Conservation (phyloP, 2,797 vertebrate species). For the Rhincodon typus region DNA sequence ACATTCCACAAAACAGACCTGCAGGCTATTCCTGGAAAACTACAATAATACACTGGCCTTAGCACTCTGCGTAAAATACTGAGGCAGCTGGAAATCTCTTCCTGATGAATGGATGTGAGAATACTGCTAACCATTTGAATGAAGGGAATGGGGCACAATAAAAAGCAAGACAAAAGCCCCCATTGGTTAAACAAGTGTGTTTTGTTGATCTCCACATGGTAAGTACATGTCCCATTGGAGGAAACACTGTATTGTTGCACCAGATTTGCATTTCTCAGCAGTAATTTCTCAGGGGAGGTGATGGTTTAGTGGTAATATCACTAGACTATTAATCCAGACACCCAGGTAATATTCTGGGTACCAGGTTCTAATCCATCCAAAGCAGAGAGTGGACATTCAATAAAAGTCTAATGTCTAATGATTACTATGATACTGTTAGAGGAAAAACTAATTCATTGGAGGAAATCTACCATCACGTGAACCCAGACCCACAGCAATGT, state of each 20-base stretch:
- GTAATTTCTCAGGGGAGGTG: no score
- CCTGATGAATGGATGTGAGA: background rate
- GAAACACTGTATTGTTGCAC: background rate
- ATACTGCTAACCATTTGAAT: background rate
- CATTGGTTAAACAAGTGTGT: background rate
- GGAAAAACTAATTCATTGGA: no score
- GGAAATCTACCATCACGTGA: no score
- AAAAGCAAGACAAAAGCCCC: background rate
- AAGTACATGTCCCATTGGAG: background rate
- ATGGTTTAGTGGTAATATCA: no score
- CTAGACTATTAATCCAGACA: no score
- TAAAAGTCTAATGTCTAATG: no score
- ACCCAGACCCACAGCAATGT: no score
- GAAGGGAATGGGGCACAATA: background rate
- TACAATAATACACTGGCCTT: background rate
- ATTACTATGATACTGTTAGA: no score
- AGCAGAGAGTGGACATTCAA: no score
- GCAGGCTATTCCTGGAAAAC: background rate
- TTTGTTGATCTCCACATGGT: background rate
- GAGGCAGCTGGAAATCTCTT: background rate
- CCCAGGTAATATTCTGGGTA: no score
- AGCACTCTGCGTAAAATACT: background rate
- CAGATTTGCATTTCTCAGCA: background rate
- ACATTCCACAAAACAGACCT: background rate
- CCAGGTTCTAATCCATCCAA: no score